These are phyloP conservation scores for Helogale parvula DNA, from an alignment of 2,113 vertebrate species.

Conservation along the genomic window DNA sequence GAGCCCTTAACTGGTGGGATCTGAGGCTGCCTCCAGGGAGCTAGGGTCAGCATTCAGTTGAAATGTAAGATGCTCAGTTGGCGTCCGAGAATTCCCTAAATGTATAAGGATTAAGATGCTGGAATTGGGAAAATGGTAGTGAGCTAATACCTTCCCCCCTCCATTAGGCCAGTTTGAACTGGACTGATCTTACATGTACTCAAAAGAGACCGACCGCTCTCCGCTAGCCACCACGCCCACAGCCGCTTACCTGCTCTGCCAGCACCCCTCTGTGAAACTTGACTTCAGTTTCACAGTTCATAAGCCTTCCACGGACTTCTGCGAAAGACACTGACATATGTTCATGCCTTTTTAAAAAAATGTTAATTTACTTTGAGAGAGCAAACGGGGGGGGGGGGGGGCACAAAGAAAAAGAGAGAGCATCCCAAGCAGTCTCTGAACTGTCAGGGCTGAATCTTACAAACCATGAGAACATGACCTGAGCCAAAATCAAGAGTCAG, in stretches of 20 bases:
- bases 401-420: too few relatives aligned
- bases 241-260: background rate
- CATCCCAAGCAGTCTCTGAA: too few relatives aligned
- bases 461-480: background rate
- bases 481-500: background rate
- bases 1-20: background rate
- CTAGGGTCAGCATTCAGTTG: background rate
- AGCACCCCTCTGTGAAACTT: rapidly evolving
- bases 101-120: background rate
- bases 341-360: too few relatives aligned
- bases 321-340: background rate
- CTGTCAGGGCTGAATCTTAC: too few relatives aligned
- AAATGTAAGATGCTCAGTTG: background rate
- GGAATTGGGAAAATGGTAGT: background rate
- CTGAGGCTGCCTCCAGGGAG: background rate
- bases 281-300: background rate
- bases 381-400: too few relatives aligned
- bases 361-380: too few relatives aligned
- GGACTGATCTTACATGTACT: background rate
- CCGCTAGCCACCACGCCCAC: rapidly evolving
- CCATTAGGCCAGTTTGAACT: background rate
- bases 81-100: background rate
- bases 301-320: too few relatives aligned
- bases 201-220: background rate
- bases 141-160: background rate